Evolutionary conservation across 2,888 invertebrate species (phyloP), one percentile per base, ranked within the genome.

Genomic region (Leptothorax acervorum): DNA sequence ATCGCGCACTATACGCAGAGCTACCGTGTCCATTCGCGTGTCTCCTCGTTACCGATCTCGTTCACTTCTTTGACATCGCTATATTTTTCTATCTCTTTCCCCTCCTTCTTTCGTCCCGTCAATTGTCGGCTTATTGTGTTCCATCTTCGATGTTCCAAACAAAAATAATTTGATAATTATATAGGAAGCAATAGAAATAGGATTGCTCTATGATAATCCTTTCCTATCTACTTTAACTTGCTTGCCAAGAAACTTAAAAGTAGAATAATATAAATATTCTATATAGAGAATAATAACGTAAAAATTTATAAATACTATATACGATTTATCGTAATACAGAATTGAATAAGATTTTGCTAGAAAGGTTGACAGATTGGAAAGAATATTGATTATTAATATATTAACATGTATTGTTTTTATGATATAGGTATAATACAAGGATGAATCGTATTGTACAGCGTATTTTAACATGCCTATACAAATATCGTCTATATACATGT

Each of bases 11-110:
- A 51, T 75, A 82, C 79, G 82, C 66, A 48, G 48, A 57, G 79
- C 83, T 83, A 83, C 83, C 78, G 83, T 79, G 66, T 83, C 83
- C 83, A 83, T 83, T 76, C 79, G 78, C 83, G 66, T 66, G 66
- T 76, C 79, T 60, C 79, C 45, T 79, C 75, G 73, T 73, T 71
- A 39, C 63, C 18, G 79, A 83, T 83, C 78, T 78, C 78, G 45
- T 63, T 82, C 71, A n/a, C 55, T 82, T 62, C 63, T 79, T 39
- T 45, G 66, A 82, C 63, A 23, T 60, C 73, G 57, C 35, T 28
- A n/a, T 53, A 23, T 76, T 23, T 55, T 42, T 48, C 51, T 31
- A 31, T 71, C 45, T 70, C 45, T 48, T 48, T 53, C 3, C 42
- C 42, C 2, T 39, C 48, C 48, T 48, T 9, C 15, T 39, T 28